These are phyloP conservation scores for Atrichornis clamosus DNA, from an alignment of 2,113 vertebrate genomes.

Conservation along the genomic window DNA sequence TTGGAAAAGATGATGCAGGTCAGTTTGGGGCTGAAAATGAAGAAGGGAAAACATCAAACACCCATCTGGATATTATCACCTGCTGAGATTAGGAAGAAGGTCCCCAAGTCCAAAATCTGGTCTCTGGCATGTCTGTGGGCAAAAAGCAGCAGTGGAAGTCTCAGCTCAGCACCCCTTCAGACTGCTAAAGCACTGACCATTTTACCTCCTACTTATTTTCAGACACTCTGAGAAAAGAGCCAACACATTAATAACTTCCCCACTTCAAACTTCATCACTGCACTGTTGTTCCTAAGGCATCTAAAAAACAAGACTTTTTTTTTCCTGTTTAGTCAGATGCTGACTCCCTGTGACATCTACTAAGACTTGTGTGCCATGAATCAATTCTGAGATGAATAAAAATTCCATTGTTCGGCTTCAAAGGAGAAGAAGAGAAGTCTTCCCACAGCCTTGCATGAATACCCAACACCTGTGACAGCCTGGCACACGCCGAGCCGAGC, in stretches of 20 bases:
- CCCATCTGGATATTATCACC: background rate
- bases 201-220: background rate
- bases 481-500: background rate
- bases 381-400: background rate
- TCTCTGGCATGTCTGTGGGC: background rate
- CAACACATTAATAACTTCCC: background rate
- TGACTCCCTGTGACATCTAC: background rate
- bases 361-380: background rate
- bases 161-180: background rate
- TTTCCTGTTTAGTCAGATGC: constrained; percentile 7
- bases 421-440: background rate
- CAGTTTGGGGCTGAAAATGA: background rate
- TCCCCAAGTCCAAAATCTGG: background rate
- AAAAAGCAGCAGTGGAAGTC: background rate
- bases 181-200: background rate
- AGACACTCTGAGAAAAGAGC: background rate
- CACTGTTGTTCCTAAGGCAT: background rate
- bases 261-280: background rate
- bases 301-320: background rate
- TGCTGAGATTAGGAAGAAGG: background rate
- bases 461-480: background rate
- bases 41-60: background rate
- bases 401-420: background rate
- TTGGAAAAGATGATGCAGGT: background rate
- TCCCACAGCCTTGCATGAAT: background rate